Percentiles rank a stretch among this genome's conserved stretches.
These are phyloP conservation scores for Odontomachus brunneus DNA, from an alignment of 1,140 invertebrate genomes.

Conservation along the genomic window DNA sequence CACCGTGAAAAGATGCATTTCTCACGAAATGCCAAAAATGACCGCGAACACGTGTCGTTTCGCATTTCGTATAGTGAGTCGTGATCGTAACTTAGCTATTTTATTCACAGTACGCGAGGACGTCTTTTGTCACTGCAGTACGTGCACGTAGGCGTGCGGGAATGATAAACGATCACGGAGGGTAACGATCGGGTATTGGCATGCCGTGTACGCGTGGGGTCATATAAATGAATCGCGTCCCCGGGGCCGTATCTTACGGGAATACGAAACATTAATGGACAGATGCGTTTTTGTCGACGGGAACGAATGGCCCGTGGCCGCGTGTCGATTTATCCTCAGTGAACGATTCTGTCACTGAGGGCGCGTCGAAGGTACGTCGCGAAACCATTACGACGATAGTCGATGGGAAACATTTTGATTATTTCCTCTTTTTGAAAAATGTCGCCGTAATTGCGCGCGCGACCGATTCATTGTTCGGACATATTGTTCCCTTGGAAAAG, in stretches of 20 bases:
- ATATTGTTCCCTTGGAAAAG: conserved; percentile 16
- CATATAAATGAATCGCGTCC: conserved; percentile 84
- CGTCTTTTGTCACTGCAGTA: conserved; percentile 34
- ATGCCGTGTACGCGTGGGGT: conserved; percentile 75
- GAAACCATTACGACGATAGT: conserved; percentile 46
- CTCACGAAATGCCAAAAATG: not conserved
- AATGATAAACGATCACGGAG: conserved; percentile 82
- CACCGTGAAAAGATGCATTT: no score
- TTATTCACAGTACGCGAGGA: conserved; percentile 62
- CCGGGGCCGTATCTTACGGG: conserved; percentile 80
- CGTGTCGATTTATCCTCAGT: conserved; percentile 81
- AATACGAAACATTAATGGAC: conserved; percentile 84
- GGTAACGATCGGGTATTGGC: conserved; percentile 82
- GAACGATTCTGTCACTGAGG: conserved; percentile 76
- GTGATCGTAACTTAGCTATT: not conserved
- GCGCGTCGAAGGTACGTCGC: conserved; percentile 58
- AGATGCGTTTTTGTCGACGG: conserved; percentile 81
- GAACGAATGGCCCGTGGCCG: conserved; percentile 79
- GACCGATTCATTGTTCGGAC: conserved; percentile 19
- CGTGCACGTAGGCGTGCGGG: conserved; percentile 31
- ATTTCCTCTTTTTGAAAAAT: conserved; percentile 30
- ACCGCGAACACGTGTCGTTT: not conserved
- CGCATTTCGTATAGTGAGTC: not conserved
- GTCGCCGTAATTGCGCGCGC: conserved; percentile 22
- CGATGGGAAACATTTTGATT: conserved; percentile 39